These are phyloP conservation scores for Drosophila ercepeae DNA, from an alignment of 1,140 invertebrate genomes.

Conservation along the genomic window DNA sequence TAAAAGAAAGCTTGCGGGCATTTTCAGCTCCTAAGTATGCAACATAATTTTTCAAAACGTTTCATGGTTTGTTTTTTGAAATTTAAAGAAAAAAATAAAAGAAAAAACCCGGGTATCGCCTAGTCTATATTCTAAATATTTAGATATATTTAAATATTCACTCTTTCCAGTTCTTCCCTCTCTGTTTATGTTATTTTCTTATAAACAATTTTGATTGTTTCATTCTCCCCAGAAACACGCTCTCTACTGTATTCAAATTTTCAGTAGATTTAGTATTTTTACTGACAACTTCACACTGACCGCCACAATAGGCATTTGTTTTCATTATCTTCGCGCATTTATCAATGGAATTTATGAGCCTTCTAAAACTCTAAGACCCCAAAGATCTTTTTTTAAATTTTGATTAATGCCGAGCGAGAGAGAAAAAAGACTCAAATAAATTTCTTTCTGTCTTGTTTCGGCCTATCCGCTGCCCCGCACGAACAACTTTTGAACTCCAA, in stretches of 20 bases:
- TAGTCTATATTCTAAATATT: not conserved
- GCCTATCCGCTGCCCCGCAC: constrained; percentile 1
- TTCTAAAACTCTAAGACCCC: constrained; percentile 40
- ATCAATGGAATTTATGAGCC: constrained; percentile 53
- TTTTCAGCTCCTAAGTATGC: not conserved
- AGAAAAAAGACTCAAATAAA: constrained; percentile 41
- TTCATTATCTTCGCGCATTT: constrained; percentile 26
- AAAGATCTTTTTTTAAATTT: constrained; percentile 25
- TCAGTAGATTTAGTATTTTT: constrained; percentile 21
- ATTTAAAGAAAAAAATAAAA: too few relatives aligned
- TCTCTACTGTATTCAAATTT: not conserved
- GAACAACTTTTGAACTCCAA: constrained; percentile 34
- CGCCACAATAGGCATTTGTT: constrained; percentile 40
- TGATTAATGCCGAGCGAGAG: constrained; percentile 47
- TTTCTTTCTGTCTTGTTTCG: constrained; percentile 24
- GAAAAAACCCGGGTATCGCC: too few relatives aligned
- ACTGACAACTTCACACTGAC: constrained; percentile 32
- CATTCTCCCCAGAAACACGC: constrained; percentile 11
- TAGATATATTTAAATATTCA: too few relatives aligned
- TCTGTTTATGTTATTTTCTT: constrained; percentile 49
- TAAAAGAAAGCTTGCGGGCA: not conserved
- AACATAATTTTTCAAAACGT: not conserved
- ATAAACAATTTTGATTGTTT: constrained; percentile 27
- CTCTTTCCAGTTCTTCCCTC: constrained; percentile 16
- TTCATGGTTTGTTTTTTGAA: too few relatives aligned